A percentile compares a stretch with the other conserved stretches of the same genome.
These are phyloP conservation scores for Raja brachyura DNA, from an alignment of 2,113 vertebrate genomes.

Conservation along the genomic window DNA sequence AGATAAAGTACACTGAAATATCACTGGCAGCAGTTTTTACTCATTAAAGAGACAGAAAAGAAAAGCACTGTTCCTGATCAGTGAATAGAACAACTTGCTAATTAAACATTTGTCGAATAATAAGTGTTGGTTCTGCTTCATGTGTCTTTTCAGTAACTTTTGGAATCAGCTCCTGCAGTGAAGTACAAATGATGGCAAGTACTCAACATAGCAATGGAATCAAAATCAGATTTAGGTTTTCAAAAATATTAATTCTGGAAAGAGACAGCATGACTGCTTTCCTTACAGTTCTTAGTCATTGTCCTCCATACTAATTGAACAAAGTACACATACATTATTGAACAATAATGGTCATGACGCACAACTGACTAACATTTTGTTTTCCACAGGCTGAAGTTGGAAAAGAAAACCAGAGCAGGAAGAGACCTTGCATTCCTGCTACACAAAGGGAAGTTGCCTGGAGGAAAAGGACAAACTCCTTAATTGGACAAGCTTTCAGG, in stretches of 20 bases:
- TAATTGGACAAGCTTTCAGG: not conserved
- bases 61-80: not conserved
- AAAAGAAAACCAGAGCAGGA: not conserved
- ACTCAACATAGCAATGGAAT: not conserved
- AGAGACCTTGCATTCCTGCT: not conserved
- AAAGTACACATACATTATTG: not conserved
- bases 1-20: not conserved
- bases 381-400: no score
- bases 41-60: not conserved
- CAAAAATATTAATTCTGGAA: not conserved
- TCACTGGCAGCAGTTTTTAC: not conserved
- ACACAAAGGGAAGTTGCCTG: not conserved
- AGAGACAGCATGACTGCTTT: not conserved
- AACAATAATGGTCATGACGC: not conserved
- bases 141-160: not conserved
- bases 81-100: slow-evolving; percentile 31
- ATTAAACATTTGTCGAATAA: slow-evolving; percentile 2
- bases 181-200: not conserved
- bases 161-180: slow-evolving; percentile 8
- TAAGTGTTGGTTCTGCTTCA: slow-evolving; percentile 23
- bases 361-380: not conserved
- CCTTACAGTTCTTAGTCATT: not conserved
- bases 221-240: not conserved
- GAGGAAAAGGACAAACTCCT: slow-evolving; percentile 12
- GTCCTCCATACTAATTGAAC: not conserved